Evolutionary conservation across 2,888 invertebrate species (phyloP).

Genomic region (Diaphora mendica): DNA sequence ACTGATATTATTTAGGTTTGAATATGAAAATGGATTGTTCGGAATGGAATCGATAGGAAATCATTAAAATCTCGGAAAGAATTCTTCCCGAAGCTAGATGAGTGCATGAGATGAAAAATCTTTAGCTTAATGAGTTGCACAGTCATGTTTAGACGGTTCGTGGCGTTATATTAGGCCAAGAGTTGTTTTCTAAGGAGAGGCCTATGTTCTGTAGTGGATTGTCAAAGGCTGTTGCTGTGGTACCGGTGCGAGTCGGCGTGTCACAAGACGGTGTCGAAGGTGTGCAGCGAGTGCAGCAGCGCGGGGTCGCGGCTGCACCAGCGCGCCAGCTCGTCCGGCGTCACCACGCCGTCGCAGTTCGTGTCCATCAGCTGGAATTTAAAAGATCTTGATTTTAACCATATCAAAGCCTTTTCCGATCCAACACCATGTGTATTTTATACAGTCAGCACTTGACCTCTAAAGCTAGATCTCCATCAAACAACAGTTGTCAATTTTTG

Average conservation of each 20-base stretch:
- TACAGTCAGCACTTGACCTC: neutral
- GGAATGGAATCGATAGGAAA: neutral
- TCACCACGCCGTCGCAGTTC: constrained; percentile 92
- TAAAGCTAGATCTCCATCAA: too few relatives aligned
- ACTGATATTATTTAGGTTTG: neutral
- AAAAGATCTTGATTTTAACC: too few relatives aligned
- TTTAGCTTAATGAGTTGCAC: neutral
- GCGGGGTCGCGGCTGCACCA: constrained; percentile 92
- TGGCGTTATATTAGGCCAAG: too few relatives aligned
- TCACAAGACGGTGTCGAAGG: constrained; percentile 92
- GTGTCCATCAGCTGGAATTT: constrained; percentile 90
- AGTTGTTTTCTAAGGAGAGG: too few relatives aligned
- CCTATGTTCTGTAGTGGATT: too few relatives aligned
- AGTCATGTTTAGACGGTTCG: neutral
- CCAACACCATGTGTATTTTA: neutral
- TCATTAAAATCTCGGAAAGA: neutral
- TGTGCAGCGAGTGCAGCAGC: constrained; percentile 89
- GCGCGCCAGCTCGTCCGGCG: constrained; percentile 92
- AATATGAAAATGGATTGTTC: neutral
- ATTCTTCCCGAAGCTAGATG: neutral
- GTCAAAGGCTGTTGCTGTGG: too few relatives aligned
- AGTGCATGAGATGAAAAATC: neutral
- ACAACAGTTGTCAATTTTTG: too few relatives aligned
- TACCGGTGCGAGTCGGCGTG: constrained; percentile 35
- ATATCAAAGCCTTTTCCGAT: neutral